These are phyloP conservation scores for Cassiopea xamachana DNA, from an alignment of 30 jellyfish, hydroid and myxozoan species.

Conservation along the genomic window DNA sequence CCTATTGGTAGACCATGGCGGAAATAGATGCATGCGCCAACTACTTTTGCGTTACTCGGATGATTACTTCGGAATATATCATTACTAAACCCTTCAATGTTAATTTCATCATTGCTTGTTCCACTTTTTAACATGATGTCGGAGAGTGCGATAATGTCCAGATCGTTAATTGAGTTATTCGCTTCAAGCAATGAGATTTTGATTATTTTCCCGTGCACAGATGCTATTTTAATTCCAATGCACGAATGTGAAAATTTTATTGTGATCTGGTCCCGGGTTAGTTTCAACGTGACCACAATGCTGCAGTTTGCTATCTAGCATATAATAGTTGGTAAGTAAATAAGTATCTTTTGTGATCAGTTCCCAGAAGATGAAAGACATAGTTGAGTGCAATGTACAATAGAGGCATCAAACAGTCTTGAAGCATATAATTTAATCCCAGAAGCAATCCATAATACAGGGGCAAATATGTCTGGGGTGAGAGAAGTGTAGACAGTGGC, in stretches of 20 bases:
- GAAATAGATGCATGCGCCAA: neutral
- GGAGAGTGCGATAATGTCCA: neutral
- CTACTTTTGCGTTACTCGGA: neutral
- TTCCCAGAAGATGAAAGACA: neutral
- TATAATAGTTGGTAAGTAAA: neutral
- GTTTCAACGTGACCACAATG: neutral
- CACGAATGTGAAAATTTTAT: neutral
- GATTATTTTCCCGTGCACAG: neutral
- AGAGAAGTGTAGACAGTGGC: neutral
- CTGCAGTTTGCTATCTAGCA: neutral
- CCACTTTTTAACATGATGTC: neutral
- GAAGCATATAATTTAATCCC: neutral
- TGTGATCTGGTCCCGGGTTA: neutral
- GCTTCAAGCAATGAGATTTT: neutral
- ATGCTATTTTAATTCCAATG: neutral
- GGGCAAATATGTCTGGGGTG: neutral
- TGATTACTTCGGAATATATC: neutral
- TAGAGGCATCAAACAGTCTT: neutral
- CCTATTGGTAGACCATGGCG: constrained; percentile 14
- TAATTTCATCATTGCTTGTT: neutral
- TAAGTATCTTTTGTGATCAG: neutral
- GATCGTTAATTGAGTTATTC: neutral
- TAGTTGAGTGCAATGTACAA: neutral
- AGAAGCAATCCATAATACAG: neutral
- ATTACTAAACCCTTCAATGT: neutral